A percentile compares a stretch with the other conserved stretches of the same genome.
Evolutionary conservation across 2,888 invertebrate genomes (phyloP).

Genomic region (Micropterix aruncella): DNA sequence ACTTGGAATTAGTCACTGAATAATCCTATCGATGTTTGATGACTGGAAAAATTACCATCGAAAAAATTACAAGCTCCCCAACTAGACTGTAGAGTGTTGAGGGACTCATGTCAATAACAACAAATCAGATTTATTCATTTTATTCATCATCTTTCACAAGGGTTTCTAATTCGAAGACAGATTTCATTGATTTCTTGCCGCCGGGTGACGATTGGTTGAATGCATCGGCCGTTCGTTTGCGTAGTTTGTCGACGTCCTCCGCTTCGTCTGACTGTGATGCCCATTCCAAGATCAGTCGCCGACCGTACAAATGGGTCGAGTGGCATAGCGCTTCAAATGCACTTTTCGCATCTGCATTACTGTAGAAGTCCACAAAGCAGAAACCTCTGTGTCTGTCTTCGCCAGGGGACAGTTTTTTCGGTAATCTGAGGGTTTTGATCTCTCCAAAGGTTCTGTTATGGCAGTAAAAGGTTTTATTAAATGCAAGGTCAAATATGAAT

Average conservation of each 20-base stretch:
- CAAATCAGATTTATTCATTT: too few relatives aligned
- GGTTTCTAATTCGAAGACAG: constrained; percentile 28
- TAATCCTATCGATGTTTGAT: too few relatives aligned
- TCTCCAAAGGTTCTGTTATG: constrained; percentile 88
- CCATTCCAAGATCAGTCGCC: constrained; percentile 93
- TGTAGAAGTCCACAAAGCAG: constrained; percentile 87
- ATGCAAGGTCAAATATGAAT: background rate
- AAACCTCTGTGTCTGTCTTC: constrained; percentile 85
- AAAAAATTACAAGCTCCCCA: too few relatives aligned
- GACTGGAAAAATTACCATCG: too few relatives aligned
- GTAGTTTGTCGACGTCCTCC: constrained; percentile 63
- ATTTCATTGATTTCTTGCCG: constrained; percentile 34
- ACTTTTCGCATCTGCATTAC: constrained; percentile 83
- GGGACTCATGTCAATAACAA: too few relatives aligned
- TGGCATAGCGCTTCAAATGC: constrained; percentile 89
- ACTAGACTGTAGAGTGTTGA: too few relatives aligned
- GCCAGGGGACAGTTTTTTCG: constrained; percentile 70
- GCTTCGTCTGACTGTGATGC: constrained; percentile 55
- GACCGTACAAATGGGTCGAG: constrained; percentile 95
- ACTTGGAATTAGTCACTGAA: too few relatives aligned
- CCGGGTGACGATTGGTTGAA: constrained; percentile 28
- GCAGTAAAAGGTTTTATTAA: background rate
- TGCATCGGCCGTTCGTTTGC: constrained; percentile 69
- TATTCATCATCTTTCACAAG: constrained; percentile 21
- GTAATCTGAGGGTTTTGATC: constrained; percentile 77